Base-by-base conservation (phyloP, 1,140 invertebrate species). In the Bombus sylvicola region DNA sequence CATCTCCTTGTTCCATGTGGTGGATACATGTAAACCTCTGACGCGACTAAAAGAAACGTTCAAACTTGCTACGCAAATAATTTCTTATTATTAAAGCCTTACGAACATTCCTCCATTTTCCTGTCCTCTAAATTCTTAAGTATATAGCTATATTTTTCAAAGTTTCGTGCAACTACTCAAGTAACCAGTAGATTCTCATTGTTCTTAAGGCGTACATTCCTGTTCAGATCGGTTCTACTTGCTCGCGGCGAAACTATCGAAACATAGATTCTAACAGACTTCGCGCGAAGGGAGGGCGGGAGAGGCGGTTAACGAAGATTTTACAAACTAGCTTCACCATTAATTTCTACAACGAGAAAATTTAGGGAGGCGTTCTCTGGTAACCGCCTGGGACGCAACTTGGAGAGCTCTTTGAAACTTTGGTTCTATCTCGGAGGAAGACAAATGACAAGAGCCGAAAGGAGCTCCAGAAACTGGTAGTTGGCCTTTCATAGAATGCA, bases 361-460 rank as follows among this genome's bases (percentile, higher is more conserved):
- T 94, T 93, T 94, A 94, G 91, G 77, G 89, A 85, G 92, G 86
- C 88, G 89, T 88, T 90, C 89, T 83, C 79, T 37, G 76, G 87
- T 81, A 89, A 87, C 89, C 92, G 91, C 92, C 75, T 76, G 89
- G 91, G 92, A 93, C 88, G 86, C 92, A 92, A 93, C 92, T 93
- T 92, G 88, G 88, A 73, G 78, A 82, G 91, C 90, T 93, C 93
- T 93, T 93, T 92, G 93, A 92, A 94, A 94, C 90, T 94, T 94
- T 92, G 90, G 82, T 90, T 92, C 93, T 93, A 93, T 93, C 93
- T 92, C 88, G 88, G 93, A 93, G 92, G 89, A 93, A 94, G 93
- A 94, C 93, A 94, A 94, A 94, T 93, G 93, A 93, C 91, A 92
- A 87, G 88, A 85, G 84, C 66, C 90, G 90, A 89, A 91, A 86